phyloP scores from a whole-genome alignment of 2,113 vertebrate genomes.

The Lampris incognitus region DNA sequence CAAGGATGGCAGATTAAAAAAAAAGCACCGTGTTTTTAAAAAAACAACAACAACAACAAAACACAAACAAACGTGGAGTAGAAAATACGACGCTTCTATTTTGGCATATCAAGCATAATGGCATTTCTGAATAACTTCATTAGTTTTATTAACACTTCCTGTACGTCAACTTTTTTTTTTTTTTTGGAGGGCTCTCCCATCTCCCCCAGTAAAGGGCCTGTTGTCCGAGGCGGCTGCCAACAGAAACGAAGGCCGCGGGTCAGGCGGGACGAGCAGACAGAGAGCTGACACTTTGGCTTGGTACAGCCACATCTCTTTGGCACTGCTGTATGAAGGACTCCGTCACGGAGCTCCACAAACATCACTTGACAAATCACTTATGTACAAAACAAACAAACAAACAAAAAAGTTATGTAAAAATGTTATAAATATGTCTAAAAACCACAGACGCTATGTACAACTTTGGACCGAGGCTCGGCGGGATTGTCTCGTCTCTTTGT shows the following conservation, averaged over 20 bases:
- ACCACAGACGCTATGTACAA: constrained; percentile 83
- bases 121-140: constrained; percentile 59
- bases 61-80: constrained; percentile 47
- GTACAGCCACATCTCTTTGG: constrained; percentile 83
- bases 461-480: constrained; percentile 72
- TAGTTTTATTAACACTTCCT: constrained; percentile 50
- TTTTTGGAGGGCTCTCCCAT: constrained; percentile 42
- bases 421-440: constrained; percentile 86
- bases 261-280: constrained; percentile 2
- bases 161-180: constrained; percentile 12
- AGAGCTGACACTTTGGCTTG: constrained; percentile 55
- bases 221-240: constrained; percentile 52
- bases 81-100: constrained; percentile 70
- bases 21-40: constrained; percentile 81
- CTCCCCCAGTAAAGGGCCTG: constrained; percentile 67
- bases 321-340: constrained; percentile 84
- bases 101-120: constrained; percentile 75
- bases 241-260: constrained; percentile 3
- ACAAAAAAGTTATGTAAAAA: constrained; percentile 90
- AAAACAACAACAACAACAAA: constrained; percentile 4
- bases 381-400: constrained; percentile 81
- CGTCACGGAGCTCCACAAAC: constrained; percentile 83
- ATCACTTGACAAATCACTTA: constrained; percentile 89
- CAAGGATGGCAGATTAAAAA: constrained; percentile 66
- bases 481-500: constrained; percentile 48